phyloP scores from a whole-genome alignment of 2,113 vertebrate genomes.

The Rhea americana region DNA sequence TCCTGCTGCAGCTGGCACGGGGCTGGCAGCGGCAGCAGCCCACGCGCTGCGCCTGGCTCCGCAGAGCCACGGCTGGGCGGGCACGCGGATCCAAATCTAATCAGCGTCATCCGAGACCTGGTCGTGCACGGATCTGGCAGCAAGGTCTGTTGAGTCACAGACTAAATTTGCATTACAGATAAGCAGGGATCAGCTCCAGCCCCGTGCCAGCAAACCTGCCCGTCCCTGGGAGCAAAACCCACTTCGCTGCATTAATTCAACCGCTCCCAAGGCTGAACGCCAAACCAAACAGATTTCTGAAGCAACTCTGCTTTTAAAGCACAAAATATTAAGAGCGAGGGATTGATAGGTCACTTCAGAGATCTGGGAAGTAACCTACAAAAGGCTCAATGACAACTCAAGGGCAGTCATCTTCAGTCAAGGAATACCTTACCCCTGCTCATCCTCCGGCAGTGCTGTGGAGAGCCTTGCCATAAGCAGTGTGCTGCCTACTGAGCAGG shows the following conservation, averaged over 20 bases:
- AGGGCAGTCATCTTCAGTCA: neutral
- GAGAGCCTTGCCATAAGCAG: neutral
- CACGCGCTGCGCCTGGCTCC: conserved; percentile 11
- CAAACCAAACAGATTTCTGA: neutral
- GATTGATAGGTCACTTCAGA: neutral
- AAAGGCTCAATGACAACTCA: neutral
- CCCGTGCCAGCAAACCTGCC: neutral
- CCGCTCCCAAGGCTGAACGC: neutral
- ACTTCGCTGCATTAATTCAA: neutral
- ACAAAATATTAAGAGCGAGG: rapidly evolving
- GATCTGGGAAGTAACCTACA: neutral
- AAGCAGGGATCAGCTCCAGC: neutral
- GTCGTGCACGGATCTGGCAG: neutral
- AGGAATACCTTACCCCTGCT: neutral
- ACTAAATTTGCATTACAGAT: neutral
- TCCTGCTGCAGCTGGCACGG: conserved; percentile 28
- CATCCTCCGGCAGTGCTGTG: neutral
- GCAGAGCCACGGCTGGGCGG: neutral
- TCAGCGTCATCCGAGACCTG: neutral
- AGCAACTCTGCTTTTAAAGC: neutral
- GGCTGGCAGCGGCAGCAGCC: conserved; percentile 19
- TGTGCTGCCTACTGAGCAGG: neutral
- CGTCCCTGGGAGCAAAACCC: neutral
- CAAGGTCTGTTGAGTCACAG: neutral
- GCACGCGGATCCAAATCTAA: conserved; percentile 1